Evolutionary conservation across 2,797 vertebrate species (phyloP).

Genomic region (Microtus obscurus): DNA sequence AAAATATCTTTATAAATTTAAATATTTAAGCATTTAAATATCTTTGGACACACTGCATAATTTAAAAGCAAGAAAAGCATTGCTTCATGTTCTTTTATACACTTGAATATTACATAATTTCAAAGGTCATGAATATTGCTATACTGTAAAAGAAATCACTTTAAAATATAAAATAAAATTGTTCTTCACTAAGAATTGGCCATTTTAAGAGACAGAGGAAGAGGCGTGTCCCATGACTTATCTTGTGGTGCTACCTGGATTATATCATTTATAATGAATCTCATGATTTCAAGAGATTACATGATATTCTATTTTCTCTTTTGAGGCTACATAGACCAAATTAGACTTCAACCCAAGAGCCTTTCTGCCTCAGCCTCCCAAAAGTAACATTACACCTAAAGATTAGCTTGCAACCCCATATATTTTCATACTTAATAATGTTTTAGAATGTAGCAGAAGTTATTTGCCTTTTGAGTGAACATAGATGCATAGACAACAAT

Average conservation of each 20-base stretch:
- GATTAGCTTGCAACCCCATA: neutral
- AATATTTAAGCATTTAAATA: neutral
- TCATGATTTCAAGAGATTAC: neutral
- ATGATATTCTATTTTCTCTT: neutral
- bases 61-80: neutral
- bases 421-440: neutral
- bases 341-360: neutral
- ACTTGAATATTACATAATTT: neutral
- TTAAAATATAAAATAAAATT: neutral
- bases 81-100: neutral
- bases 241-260: neutral
- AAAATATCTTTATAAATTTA: slow-evolving; percentile 7
- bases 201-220: neutral
- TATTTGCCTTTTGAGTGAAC: neutral
- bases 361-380: neutral
- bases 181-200: neutral
- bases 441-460: neutral
- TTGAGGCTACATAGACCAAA: neutral
- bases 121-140: neutral
- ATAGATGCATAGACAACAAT: neutral
- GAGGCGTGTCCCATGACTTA: neutral
- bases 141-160: neutral
- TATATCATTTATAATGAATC: neutral
- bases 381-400: neutral
- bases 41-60: neutral